Conservation (phyloP, 2,888 invertebrate species). For the Parnassius mnemosyne region DNA sequence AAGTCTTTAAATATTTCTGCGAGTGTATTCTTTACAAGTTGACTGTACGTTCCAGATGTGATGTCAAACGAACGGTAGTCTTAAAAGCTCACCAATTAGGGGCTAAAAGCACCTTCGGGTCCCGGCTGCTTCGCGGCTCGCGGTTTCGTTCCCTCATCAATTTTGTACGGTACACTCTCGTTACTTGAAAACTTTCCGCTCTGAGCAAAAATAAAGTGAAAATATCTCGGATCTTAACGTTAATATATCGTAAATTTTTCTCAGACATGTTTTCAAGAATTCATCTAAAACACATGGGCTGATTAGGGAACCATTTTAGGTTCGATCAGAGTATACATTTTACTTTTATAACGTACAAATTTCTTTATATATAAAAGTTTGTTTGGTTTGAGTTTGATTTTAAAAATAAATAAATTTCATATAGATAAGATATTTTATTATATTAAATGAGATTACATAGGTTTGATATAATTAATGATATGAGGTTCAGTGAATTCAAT, state of each 20-base stretch:
- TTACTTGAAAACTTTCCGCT: constrained; percentile 47
- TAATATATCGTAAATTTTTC: constrained; percentile 17
- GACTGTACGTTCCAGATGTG: constrained; percentile 46
- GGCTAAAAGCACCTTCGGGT: constrained; percentile 79
- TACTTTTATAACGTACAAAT: too few relatives aligned
- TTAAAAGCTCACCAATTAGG: constrained; percentile 81
- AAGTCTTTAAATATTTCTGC: too few relatives aligned
- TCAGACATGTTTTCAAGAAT: constrained; percentile 12
- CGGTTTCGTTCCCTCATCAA: constrained; percentile 75
- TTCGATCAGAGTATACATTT: background rate
- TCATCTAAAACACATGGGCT: background rate
- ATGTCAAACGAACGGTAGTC: constrained; percentile 76
- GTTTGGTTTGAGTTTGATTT: too few relatives aligned
- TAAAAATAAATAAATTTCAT: too few relatives aligned
- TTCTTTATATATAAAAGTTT: too few relatives aligned
- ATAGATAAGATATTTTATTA: too few relatives aligned
- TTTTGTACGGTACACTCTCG: constrained; percentile 73
- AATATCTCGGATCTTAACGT: background rate
- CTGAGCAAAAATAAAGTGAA: constrained; percentile 31
- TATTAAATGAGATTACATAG: too few relatives aligned
- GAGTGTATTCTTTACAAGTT: constrained; percentile 20
- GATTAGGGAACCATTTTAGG: background rate
- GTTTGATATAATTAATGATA: too few relatives aligned
- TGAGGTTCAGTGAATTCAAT: too few relatives aligned
- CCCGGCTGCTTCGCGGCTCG: constrained; percentile 56